Conservation (phyloP, 1,140 invertebrate species). For the Drosophila teissieri region DNA sequence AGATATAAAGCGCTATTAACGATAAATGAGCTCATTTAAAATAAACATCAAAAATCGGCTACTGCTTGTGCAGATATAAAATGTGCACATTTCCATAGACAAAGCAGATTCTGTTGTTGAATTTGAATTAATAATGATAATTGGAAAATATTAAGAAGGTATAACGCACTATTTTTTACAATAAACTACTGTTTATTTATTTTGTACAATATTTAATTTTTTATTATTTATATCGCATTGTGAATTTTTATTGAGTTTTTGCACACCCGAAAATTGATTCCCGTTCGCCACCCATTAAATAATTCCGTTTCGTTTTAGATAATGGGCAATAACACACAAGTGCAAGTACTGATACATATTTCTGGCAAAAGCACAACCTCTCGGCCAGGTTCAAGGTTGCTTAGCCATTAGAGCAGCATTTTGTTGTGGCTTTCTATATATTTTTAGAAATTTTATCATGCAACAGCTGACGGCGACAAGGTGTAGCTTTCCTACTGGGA, state of each 20-base stretch:
- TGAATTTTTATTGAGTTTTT: neutral
- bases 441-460: constrained; percentile 79
- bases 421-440: constrained; percentile 45
- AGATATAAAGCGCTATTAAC: neutral
- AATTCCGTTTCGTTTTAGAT: constrained; percentile 40
- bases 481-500: constrained; percentile 39
- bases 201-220: no score
- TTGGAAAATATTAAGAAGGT: neutral
- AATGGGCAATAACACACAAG: constrained; percentile 25
- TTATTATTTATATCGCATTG: neutral
- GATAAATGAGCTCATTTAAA: constrained; percentile 2
- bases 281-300: constrained; percentile 33
- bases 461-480: constrained; percentile 73
- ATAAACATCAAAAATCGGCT: neutral
- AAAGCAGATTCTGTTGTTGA: neutral
- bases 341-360: constrained; percentile 24
- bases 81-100: neutral
- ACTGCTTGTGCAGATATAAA: neutral
- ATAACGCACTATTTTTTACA: no score
- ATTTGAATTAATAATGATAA: neutral
- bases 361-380: constrained; percentile 59
- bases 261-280: constrained; percentile 11
- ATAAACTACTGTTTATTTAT: neutral
- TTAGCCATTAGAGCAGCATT: constrained; percentile 36
- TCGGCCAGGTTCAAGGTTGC: constrained; percentile 73